phyloP scores from a whole-genome alignment of 1,140 invertebrate species.

The Apis florea region DNA sequence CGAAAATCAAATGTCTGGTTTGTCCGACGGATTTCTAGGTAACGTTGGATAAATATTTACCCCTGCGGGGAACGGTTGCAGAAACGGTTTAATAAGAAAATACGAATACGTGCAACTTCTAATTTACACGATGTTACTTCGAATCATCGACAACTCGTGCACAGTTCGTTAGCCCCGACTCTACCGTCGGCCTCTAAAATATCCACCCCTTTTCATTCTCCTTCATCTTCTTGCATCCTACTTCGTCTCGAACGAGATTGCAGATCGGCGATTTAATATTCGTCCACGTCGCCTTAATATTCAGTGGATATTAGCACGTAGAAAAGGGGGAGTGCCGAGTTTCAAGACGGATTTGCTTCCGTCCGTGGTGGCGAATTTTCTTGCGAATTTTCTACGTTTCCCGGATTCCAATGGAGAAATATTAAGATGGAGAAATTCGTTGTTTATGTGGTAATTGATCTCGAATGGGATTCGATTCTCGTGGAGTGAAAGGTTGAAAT shows the following conservation, averaged over 20 bases:
- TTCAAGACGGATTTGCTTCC: constrained; percentile 61
- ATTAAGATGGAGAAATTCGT: not conserved
- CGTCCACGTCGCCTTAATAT: constrained; percentile 61
- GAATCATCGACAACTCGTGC: constrained; percentile 18
- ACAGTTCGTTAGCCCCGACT: constrained; percentile 49
- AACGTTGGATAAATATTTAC: constrained; percentile 24
- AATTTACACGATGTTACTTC: constrained; percentile 14
- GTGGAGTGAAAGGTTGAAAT: too few relatives aligned
- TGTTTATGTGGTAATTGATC: constrained; percentile 35
- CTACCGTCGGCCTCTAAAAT: not conserved
- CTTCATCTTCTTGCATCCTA: not conserved
- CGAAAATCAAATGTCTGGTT: not conserved
- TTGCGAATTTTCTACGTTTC: constrained; percentile 25
- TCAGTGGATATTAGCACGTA: constrained; percentile 66
- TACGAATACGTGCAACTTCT: not conserved
- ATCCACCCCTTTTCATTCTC: constrained; percentile 3
- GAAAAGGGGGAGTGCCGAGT: constrained; percentile 21
- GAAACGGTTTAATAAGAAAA: constrained; percentile 24
- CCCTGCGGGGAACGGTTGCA: not conserved
- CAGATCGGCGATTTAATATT: constrained; percentile 62
- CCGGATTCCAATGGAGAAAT: not conserved
- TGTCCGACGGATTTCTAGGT: not conserved
- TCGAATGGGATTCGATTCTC: too few relatives aligned
- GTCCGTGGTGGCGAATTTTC: constrained; percentile 47
- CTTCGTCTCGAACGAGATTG: constrained; percentile 3